Evolutionary conservation across 2,113 vertebrate species (phyloP).

Genomic region (Siphamia tubifer): DNA sequence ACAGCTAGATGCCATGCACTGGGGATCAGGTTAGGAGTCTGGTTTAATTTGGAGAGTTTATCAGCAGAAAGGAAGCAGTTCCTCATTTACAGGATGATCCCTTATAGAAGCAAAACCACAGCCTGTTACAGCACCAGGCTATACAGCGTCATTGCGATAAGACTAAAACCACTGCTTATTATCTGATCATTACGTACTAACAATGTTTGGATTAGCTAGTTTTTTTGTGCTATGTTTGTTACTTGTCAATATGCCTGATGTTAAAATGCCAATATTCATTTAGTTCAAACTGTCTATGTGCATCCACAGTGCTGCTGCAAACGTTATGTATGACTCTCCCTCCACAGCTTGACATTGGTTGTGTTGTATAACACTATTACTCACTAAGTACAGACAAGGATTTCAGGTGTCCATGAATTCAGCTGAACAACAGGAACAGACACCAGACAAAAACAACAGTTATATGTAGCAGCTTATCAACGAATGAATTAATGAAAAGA

Average conservation of each 20-base stretch:
- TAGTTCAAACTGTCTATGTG: constrained; percentile 1
- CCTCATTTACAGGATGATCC: constrained; percentile 3
- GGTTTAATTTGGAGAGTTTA: constrained; percentile 20
- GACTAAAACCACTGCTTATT: neutral
- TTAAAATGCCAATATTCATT: constrained; percentile 10
- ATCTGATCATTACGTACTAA: neutral
- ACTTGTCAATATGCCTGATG: neutral
- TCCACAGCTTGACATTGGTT: neutral
- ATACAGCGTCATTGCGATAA: neutral
- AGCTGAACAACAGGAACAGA: neutral
- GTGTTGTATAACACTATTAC: neutral
- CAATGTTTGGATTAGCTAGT: neutral
- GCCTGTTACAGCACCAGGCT: neutral
- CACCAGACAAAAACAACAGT: neutral
- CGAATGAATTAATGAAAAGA: neutral
- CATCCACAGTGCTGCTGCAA: neutral
- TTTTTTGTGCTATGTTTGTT: constrained; percentile 9
- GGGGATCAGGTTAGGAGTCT: neutral
- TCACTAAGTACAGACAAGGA: neutral
- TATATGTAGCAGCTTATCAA: neutral
- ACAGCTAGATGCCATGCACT: neutral
- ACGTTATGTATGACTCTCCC: constrained; percentile 7
- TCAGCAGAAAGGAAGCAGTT: neutral
- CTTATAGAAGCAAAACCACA: neutral
- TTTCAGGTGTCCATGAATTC: neutral